These are phyloP conservation scores for Phoenoteleia sp. DNA, from an alignment of 2,888 invertebrate genomes.

Conservation along the genomic window DNA sequence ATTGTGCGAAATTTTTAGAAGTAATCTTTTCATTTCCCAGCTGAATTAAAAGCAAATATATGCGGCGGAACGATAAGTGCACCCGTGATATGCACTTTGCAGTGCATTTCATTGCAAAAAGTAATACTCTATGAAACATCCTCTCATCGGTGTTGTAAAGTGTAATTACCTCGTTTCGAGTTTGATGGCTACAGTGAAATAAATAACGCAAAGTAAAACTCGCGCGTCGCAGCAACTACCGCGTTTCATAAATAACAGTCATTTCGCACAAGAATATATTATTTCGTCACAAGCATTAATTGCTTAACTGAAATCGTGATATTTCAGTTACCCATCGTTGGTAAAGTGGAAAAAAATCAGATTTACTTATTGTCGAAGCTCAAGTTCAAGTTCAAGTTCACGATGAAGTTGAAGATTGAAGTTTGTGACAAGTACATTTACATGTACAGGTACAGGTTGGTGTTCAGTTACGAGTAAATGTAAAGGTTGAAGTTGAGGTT, in stretches of 20 bases:
- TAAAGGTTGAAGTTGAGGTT: no score
- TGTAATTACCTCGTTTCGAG: slow-evolving; percentile 69
- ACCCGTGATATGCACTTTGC: slow-evolving; percentile 67
- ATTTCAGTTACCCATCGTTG: slow-evolving; percentile 16
- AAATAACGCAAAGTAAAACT: slow-evolving; percentile 63
- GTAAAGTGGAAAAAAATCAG: no score
- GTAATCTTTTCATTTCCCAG: slow-evolving; percentile 60
- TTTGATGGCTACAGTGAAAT: slow-evolving; percentile 65
- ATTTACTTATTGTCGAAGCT: no score
- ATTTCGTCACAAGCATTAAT: slow-evolving; percentile 42
- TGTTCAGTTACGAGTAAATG: no score
- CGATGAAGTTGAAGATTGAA: no score
- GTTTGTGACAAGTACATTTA: no score
- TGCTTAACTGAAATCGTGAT: no score
- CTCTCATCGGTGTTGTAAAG: slow-evolving; percentile 72
- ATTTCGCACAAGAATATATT: slow-evolving; percentile 37
- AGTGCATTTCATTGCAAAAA: slow-evolving; percentile 67
- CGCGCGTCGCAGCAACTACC: slow-evolving; percentile 18
- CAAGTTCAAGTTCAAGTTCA: no score
- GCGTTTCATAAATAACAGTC: slow-evolving; percentile 54
- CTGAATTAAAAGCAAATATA: slow-evolving; percentile 68
- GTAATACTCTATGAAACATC: slow-evolving; percentile 67
- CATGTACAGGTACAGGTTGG: no score
- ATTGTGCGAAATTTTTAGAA: slow-evolving; percentile 40
- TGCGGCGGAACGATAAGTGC: slow-evolving; percentile 64